phyloP scores from a whole-genome alignment of 2,888 invertebrate genomes.

The Megaustenia siamemsis region DNA sequence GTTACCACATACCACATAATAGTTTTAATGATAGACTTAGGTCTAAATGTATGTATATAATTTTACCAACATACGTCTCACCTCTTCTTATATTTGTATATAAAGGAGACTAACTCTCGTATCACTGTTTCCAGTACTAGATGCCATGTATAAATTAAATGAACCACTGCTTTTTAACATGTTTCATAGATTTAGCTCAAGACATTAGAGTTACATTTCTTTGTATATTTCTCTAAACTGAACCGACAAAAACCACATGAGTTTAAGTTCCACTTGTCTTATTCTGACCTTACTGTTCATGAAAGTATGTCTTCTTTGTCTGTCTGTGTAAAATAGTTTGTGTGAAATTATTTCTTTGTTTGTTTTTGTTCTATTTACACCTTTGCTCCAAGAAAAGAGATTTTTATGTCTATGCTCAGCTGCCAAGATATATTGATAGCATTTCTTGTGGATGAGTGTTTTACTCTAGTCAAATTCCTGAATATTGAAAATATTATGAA shows the following conservation, averaged over 20 bases:
- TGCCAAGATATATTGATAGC: not conserved
- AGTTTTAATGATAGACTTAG: not conserved
- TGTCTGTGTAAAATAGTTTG: not conserved
- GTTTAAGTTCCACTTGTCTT: not conserved
- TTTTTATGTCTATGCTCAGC: not conserved
- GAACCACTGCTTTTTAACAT: not conserved
- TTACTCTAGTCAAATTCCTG: constrained; percentile 7
- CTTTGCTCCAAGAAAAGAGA: not conserved
- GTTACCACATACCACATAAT: not conserved
- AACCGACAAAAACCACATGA: not conserved
- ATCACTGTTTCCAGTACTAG: not conserved
- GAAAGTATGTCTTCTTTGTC: not conserved
- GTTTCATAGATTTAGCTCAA: not conserved
- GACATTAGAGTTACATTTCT: not conserved
- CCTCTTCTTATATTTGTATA: not conserved
- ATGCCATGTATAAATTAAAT: not conserved
- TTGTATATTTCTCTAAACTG: not conserved
- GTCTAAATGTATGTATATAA: not conserved
- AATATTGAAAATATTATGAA: not conserved
- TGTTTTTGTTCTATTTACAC: not conserved
- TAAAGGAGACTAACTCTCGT: no score
- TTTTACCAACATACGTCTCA: not conserved
- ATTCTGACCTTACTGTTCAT: no score
- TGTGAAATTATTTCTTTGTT: not conserved
- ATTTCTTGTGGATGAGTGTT: constrained; percentile 26